phyloP scores from a whole-genome alignment of 2,113 vertebrate species.

The Bufo bufo region DNA sequence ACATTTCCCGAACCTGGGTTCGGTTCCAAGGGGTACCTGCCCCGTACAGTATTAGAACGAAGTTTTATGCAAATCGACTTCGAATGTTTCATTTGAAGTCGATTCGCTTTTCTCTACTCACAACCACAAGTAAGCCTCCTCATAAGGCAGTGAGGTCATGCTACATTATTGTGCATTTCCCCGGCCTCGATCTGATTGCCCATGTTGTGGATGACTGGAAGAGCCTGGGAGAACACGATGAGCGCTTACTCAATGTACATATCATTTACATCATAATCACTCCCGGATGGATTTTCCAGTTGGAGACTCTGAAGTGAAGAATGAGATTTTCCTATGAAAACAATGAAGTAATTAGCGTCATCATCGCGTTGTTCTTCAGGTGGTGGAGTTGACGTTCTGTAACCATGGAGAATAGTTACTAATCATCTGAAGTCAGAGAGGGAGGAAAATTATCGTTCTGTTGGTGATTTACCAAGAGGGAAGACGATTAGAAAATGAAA shows the following conservation, averaged over 20 bases:
- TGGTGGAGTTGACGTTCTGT: background rate
- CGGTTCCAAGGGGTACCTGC: no score
- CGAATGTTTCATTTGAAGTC: no score
- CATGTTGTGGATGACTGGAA: slow-evolving; percentile 1
- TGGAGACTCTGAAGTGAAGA: slow-evolving; percentile 12
- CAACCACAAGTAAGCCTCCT: background rate
- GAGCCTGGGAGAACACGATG: background rate
- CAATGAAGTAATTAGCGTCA: slow-evolving; percentile 36
- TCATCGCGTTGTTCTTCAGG: background rate
- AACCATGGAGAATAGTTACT: slow-evolving; percentile 7
- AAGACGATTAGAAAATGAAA: no score
- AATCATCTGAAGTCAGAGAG: background rate
- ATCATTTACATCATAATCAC: slow-evolving; percentile 28
- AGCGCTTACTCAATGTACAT: background rate
- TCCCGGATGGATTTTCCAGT: background rate
- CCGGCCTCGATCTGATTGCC: slow-evolving; percentile 15
- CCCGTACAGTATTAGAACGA: no score
- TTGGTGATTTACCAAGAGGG: background rate
- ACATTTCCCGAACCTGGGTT: no score
- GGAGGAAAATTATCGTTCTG: background rate
- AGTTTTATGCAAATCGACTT: no score
- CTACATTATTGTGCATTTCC: background rate
- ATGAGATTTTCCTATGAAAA: slow-evolving; percentile 21
- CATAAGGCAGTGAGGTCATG: slow-evolving; percentile 12
- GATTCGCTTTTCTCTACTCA: no score